Base-by-base conservation (phyloP, 2,888 invertebrate species). In the Psococerastis gibbosa region DNA sequence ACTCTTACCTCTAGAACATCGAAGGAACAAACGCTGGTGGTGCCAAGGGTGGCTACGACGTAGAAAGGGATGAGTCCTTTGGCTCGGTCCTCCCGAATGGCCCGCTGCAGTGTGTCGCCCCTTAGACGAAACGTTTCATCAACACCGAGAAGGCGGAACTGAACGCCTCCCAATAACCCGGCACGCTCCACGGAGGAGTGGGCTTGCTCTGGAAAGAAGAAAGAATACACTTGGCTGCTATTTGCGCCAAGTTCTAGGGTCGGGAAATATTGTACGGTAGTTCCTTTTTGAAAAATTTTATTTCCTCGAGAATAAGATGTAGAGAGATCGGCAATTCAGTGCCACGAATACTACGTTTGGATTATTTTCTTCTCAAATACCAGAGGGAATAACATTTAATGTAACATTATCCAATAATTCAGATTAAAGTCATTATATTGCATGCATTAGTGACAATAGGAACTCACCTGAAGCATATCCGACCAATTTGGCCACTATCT, bases 31-130 rank as follows among this genome's bases (percentile, higher is more conserved):
- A 82, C 82, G 3, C 80, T 81, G 0, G 92, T 92, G 0, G 89
- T 88, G 0, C 92, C 92, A 27, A 89, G 62, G 23, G 85, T 89
- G 2, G 75, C 78, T 2, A 84, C 70, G 8, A 92, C 95, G 62
- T 81, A 94, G 64, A 97, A 97, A 17, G 97, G 97, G 57, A 97
- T 89, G 8, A 95, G 69, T 42, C 95, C 97, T 47, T 82, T 78
- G 45, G 73, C 73, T 46, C 77, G 69, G 63, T 98, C 97, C 57
- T 87, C 78, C 53, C 79, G 67, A 41, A 91, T 83, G 1, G 87
- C 87, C 46, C 72, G 69, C 34, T 74, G 73, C 35, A 94, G 60
- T 2, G 75, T 73, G 35, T 78, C 76, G 6, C 84, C 87, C 18
- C 82, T 69, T 20, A 94, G 65, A 46, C 71, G 68, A 53, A 78